Conservation (phyloP, 2,113 vertebrate species). For the Megaptera novaeangliae region DNA sequence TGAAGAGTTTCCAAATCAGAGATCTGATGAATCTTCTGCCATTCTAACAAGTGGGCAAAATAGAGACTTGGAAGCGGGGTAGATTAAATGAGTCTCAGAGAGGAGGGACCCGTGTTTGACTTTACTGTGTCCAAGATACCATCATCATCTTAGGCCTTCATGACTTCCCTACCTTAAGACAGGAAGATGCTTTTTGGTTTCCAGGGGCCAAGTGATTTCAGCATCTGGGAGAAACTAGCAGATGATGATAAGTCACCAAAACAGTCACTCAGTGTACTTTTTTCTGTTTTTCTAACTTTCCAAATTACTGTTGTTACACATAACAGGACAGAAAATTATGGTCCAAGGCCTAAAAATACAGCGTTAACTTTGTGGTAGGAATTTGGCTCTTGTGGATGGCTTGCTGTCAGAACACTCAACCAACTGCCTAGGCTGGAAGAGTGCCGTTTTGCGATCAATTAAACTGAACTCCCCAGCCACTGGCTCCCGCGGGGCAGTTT, state of each 20-base stretch:
- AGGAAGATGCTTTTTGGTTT: slow-evolving; percentile 38
- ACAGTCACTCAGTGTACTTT: slow-evolving; percentile 47
- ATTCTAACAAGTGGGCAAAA: neutral
- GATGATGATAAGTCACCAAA: slow-evolving; percentile 50
- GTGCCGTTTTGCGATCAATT: neutral
- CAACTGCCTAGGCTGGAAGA: neutral
- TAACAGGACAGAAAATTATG: slow-evolving; percentile 17
- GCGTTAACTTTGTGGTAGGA: slow-evolving; percentile 16
- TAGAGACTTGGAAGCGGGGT: neutral
- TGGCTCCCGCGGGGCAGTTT: neutral
- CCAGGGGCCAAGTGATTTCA: neutral
- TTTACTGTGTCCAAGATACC: neutral
- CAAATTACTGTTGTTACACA: slow-evolving; percentile 47
- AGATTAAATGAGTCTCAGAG: neutral
- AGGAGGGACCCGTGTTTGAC: neutral
- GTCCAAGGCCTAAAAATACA: slow-evolving; percentile 55
- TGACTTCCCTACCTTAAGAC: slow-evolving; percentile 17
- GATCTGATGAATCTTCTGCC: neutral
- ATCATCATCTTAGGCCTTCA: neutral
- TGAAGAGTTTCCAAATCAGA: slow-evolving; percentile 17
- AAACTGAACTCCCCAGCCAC: neutral
- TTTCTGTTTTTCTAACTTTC: slow-evolving; percentile 50
- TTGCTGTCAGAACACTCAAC: neutral
- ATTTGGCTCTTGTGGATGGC: neutral
- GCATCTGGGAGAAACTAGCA: slow-evolving; percentile 37